Percentiles rank a stretch among this genome's conserved stretches.
Conservation (phyloP, 1,140 invertebrate genomes). For the Mamestra configurata region DNA sequence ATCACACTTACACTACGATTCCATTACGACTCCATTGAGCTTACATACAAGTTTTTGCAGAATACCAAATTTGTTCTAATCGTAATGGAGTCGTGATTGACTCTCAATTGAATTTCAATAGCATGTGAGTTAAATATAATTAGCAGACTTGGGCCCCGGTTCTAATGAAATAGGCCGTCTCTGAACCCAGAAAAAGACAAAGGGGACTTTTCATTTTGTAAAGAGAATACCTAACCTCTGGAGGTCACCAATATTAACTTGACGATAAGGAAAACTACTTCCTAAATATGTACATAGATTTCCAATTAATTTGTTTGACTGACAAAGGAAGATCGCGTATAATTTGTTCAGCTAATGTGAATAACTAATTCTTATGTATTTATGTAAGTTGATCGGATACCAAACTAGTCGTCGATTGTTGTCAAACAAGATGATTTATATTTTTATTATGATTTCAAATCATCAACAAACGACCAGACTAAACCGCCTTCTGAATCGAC, state of each 20-base stretch:
- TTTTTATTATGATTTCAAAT: not conserved
- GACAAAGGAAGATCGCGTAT: not conserved
- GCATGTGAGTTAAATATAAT: too few relatives aligned
- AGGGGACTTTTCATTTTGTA: not conserved
- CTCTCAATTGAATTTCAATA: too few relatives aligned
- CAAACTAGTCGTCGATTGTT: conserved; percentile 10
- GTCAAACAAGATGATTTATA: conserved; percentile 2
- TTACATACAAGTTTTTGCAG: too few relatives aligned
- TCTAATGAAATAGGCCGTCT: not conserved
- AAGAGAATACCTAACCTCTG: not conserved
- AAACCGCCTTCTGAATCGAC: not conserved
- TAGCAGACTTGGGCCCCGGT: too few relatives aligned
- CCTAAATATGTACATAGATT: not conserved
- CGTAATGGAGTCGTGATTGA: too few relatives aligned
- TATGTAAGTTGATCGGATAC: conserved; percentile 3
- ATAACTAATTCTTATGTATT: not conserved
- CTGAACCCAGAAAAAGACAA: not conserved
- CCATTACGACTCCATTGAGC: too few relatives aligned
- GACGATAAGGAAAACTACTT: not conserved
- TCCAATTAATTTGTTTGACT: not conserved
- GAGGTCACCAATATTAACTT: not conserved
- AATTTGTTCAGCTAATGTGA: not conserved
- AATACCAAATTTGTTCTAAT: too few relatives aligned
- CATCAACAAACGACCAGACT: not conserved
- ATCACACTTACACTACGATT: too few relatives aligned